Base-by-base conservation (phyloP, 2,888 invertebrate species). In the Cyclophora albipunctata region DNA sequence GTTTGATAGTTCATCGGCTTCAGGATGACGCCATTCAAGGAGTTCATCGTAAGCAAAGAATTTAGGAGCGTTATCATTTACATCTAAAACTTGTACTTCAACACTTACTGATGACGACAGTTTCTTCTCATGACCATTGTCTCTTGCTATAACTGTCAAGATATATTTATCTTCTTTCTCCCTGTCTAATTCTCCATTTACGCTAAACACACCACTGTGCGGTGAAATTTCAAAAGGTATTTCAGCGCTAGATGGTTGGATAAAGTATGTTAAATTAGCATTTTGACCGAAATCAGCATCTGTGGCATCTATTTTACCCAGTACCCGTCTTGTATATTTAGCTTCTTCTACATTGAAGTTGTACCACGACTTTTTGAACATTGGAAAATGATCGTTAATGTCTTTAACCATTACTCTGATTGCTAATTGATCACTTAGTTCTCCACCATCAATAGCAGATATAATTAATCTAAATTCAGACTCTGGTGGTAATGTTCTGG, bases 211-310 rank as follows among this genome's bases (percentile, higher is more conserved):
- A 0, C 95, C 95, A 6, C 91, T 92, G 3, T 89, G 72, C 0
- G 91, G 85, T n/a, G 93, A 92, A 53, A 96, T 92, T 53, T 90
- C 90, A 73, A 96, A 96, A 0, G 95, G 94, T 45, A 87, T 71
- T 34, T 87, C 84, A 50, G 86, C 86, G 41, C 79, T 78, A 34
- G 78, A 66, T 0, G 82, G 81, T 59, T 90, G 88, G n/a, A 92
- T 86, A 4, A 85, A 89, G 70, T 96, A 97, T 0, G 92, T 91
- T 2, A 97, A 82, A 62, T 95, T 93, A 0, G 94, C 93, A 73
- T 97, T 96, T 59, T 91, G 90, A 0, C 95, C 96, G 66, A 91
- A 93, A 77, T 97, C 96, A 44, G 91, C 91, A 73, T 97, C 96
- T 2, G 91, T 90, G 0, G 96, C 96, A 57, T 93, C 91, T 5